Evolutionary conservation across 1,140 invertebrate genomes (phyloP).

Genomic region (Drosophila neocordata): DNA sequence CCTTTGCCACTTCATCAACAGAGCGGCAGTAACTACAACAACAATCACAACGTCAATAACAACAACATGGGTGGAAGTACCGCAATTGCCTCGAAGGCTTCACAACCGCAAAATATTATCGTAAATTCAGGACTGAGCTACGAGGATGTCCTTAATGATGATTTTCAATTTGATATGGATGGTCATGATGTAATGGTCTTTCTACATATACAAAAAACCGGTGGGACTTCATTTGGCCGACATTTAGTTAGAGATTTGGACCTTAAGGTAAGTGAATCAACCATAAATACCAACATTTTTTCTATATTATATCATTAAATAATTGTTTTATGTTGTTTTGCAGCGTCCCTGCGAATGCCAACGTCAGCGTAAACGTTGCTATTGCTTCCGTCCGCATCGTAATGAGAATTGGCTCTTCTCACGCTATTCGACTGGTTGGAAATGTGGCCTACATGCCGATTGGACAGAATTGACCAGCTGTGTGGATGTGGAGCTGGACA

Average conservation of each 20-base stretch:
- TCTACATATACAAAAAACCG: constrained; percentile 97
- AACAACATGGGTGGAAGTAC: constrained; percentile 59
- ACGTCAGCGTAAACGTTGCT: constrained; percentile 92
- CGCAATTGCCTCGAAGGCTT: constrained; percentile 56
- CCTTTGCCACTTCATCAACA: constrained; percentile 52
- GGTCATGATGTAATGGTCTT: constrained; percentile 98
- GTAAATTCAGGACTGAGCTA: constrained; percentile 87
- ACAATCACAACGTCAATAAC: constrained; percentile 41
- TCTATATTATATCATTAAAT: not conserved
- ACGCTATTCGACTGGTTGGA: constrained; percentile 99
- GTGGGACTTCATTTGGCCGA: constrained; percentile 96
- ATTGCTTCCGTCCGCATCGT: constrained; percentile 94
- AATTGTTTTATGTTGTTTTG: constrained; percentile 40
- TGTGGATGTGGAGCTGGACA: constrained; percentile 93
- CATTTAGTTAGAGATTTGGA: constrained; percentile 97
- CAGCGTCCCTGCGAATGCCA: constrained; percentile 94
- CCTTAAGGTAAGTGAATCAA: constrained; percentile 85
- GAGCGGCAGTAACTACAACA: constrained; percentile 41
- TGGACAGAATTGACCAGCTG: constrained; percentile 98
- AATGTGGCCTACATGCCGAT: constrained; percentile 98
- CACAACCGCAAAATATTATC: constrained; percentile 76
- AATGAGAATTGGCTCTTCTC: constrained; percentile 99
- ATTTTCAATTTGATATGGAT: constrained; percentile 94
- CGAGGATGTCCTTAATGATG: constrained; percentile 92
- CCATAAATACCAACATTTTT: not conserved